Base-by-base conservation (phyloP, 2,888 invertebrate species). In the Lamellibrachia columna region DNA sequence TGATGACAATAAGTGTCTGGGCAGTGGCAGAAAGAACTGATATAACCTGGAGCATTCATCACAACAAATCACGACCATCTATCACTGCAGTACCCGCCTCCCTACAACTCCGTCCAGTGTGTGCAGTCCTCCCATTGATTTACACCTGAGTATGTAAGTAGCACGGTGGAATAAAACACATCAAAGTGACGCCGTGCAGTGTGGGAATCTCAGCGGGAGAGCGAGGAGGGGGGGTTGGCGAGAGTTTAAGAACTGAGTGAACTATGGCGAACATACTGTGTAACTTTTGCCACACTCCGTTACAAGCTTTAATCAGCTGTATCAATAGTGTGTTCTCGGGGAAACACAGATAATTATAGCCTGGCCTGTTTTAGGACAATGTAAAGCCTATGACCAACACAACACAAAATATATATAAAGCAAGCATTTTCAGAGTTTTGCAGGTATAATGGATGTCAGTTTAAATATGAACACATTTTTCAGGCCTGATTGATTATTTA, bases 1-100 rank as follows among this genome's bases (percentile, higher is more conserved):
- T 75, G 75, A 75, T 75, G 75, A 75, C 75, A 75, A 75, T 75
- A 75, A 75, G 75, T 22, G 75, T 75, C 75, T 75, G 22, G 75
- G 75, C 22, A 75, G n/a, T 75, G 75, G 75, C 75, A 75, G 22
- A 75, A 22, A n/a, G 75, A 75, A 75, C 75, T 75, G 75, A 11
- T 75, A 75, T 15, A 75, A 75, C 75, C 15, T 75, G 75, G 75
- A 11, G 22, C 75, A 75, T 75, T 22, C 75, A 75, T 75, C 75
- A 75, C 75, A 75, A 75, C 22, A 75, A 11, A 11, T n/a, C 22
- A 15, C 75, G 22, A n/a, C 22, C 75, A 75, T 75, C 75, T 75
- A 75, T 75, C 75, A 75, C 75, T 6, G 75, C 75, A 40, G 40
- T 40, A 40, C 7, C 9, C 55, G 55, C 55, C 55, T 55, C 7